Conservation (phyloP, 2,888 invertebrate genomes). For the Mechanitis mazaeus region DNA sequence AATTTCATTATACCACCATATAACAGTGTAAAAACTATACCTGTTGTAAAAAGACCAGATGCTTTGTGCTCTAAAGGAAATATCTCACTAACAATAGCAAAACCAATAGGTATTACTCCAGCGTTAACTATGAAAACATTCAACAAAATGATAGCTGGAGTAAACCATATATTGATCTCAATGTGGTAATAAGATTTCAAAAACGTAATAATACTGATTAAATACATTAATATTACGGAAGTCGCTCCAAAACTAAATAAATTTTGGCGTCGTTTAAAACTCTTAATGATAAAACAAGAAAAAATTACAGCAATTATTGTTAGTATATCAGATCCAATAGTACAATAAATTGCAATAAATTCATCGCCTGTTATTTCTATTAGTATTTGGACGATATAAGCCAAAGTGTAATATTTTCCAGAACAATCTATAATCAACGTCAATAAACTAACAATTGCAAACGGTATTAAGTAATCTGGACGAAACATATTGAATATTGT, state of each 20-base stretch:
- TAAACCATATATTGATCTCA: slow-evolving; percentile 32
- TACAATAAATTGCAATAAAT: slow-evolving; percentile 38
- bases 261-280: slow-evolving; percentile 38
- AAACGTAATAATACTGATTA: slow-evolving; percentile 33
- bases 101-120: slow-evolving; percentile 20
- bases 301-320: slow-evolving; percentile 33
- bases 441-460: slow-evolving; percentile 34
- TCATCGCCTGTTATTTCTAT: slow-evolving; percentile 34
- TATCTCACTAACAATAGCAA: slow-evolving; percentile 35
- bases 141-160: slow-evolving; percentile 29
- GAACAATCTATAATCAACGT: slow-evolving; percentile 38
- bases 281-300: slow-evolving; percentile 36
- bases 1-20: slow-evolving; percentile 39
- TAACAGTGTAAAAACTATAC: slow-evolving; percentile 37
- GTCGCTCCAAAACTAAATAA: slow-evolving; percentile 35
- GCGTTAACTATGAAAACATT: slow-evolving; percentile 14
- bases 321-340: slow-evolving; percentile 38
- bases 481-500: slow-evolving; percentile 27
- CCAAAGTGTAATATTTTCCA: slow-evolving; percentile 41
- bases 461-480: slow-evolving; percentile 41
- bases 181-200: slow-evolving; percentile 30
- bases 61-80: slow-evolving; percentile 46
- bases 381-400: slow-evolving; percentile 42
- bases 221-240: slow-evolving; percentile 37
- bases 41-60: slow-evolving; percentile 34